Conservation (phyloP, 2,888 invertebrate species). For the Caenorhabditis parvicauda region DNA sequence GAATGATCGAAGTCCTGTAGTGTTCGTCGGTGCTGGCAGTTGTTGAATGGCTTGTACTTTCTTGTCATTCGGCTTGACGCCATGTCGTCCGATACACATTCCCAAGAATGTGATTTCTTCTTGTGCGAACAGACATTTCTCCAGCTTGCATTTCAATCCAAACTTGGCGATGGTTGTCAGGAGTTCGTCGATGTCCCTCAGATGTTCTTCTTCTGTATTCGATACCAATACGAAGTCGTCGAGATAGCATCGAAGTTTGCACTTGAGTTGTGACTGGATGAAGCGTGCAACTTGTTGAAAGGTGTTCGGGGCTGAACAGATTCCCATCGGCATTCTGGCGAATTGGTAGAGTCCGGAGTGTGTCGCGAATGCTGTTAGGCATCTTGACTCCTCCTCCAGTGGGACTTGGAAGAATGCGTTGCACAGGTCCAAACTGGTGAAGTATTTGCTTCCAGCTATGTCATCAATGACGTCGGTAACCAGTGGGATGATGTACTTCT, state of each 20-base stretch:
- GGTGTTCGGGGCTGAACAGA: slow-evolving; percentile 5
- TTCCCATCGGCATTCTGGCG: slow-evolving; percentile 19
- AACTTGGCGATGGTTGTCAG: slow-evolving; percentile 7
- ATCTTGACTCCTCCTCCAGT: slow-evolving; percentile 1
- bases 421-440: slow-evolving; percentile 12
- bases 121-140: slow-evolving; percentile 24
- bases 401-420: slow-evolving; percentile 20
- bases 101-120: slow-evolving; percentile 26
- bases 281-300: slow-evolving; percentile 19
- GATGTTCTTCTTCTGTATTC: slow-evolving; percentile 5
- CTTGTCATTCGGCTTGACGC: slow-evolving; percentile 24
- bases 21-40: slow-evolving; percentile 12
- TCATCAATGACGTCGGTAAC: slow-evolving; percentile 12
- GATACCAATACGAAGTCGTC: slow-evolving; percentile 22
- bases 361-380: slow-evolving; percentile 16
- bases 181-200: slow-evolving; percentile 24
- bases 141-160: slow-evolving; percentile 24
- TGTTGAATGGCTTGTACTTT: slow-evolving; percentile 16
- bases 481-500: slow-evolving; percentile 10
- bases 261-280: background rate
- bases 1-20: slow-evolving; percentile 14
- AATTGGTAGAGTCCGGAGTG: slow-evolving; percentile 11
- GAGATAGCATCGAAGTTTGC: slow-evolving; percentile 12
- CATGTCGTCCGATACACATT: slow-evolving; percentile 15
- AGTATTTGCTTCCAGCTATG: slow-evolving; percentile 3